These are phyloP conservation scores for Takifugu ocellatus DNA, from an alignment of 2,797 vertebrate species.

Conservation along the genomic window DNA sequence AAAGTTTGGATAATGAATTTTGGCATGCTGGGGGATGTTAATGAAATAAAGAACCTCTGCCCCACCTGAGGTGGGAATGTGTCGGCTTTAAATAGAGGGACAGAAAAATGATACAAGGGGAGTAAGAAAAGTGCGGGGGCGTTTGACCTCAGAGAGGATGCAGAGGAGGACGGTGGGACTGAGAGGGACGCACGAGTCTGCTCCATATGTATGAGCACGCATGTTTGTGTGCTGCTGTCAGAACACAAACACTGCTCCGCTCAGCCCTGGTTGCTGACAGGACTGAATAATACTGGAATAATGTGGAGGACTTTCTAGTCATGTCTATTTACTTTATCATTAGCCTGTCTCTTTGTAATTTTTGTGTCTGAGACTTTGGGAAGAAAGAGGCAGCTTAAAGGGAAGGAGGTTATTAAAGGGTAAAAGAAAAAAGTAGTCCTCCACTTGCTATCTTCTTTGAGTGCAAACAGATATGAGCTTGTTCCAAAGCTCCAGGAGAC, in stretches of 20 bases:
- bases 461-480: too few relatives aligned
- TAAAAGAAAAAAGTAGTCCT: neutral
- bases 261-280: conserved; percentile 14
- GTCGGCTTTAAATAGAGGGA: conserved; percentile 19
- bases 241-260: conserved; percentile 9
- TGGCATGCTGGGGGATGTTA: conserved; percentile 68
- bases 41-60: conserved; percentile 71
- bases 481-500: too few relatives aligned
- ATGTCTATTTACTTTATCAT: conserved; percentile 18
- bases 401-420: neutral
- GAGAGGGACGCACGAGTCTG: conserved; percentile 5
- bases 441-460: too few relatives aligned
- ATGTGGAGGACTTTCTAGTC: conserved; percentile 23
- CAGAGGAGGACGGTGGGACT: neutral
- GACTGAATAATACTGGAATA: conserved; percentile 23
- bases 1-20: conserved; percentile 75
- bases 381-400: conserved; percentile 12
- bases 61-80: conserved; percentile 54
- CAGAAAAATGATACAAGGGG: neutral
- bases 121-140: conserved; percentile 3
- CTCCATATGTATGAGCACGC: neutral
- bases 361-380: conserved; percentile 10
- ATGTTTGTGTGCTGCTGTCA: conserved; percentile 2
- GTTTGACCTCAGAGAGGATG: neutral
- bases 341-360: conserved; percentile 31